Percentiles rank a stretch among this genome's conserved stretches.
phyloP scores from a whole-genome alignment of 2,888 invertebrate species.

The Coremacera marginata region DNA sequence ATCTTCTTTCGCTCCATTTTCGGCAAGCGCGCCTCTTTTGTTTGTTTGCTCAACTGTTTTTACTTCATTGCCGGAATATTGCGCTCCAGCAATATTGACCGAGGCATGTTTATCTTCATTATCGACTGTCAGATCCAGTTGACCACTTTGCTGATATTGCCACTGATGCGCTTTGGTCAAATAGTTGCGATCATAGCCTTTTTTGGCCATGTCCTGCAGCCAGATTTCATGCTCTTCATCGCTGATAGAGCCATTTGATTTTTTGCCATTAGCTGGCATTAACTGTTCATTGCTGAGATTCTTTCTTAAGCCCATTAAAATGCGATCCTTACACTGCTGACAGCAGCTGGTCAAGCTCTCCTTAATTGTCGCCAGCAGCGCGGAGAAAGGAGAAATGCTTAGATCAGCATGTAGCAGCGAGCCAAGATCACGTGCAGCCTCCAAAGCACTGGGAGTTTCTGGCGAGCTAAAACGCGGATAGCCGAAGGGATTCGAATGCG shows the following conservation, averaged over 20 bases:
- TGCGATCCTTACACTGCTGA: slow-evolving; percentile 48
- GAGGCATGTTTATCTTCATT: not conserved
- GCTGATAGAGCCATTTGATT: slow-evolving; percentile 2
- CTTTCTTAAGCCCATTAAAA: slow-evolving; percentile 38
- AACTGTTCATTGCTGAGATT: slow-evolving; percentile 16
- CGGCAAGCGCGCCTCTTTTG: not conserved
- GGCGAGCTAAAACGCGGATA: no score
- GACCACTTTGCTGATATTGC: slow-evolving; percentile 48
- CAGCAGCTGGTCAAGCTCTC: slow-evolving; percentile 50
- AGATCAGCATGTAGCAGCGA: not conserved
- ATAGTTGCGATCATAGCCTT: slow-evolving; percentile 57
- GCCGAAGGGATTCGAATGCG: no score
- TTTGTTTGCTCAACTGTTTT: not conserved
- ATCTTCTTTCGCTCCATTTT: no score
- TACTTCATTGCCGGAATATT: slow-evolving; percentile 9
- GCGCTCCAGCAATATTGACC: not conserved
- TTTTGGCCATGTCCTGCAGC: slow-evolving; percentile 53
- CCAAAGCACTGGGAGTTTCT: no score
- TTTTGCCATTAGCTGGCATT: not conserved
- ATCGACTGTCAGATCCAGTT: slow-evolving; percentile 44
- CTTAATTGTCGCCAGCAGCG: slow-evolving; percentile 44
- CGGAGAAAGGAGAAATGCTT: not conserved
- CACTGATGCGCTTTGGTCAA: slow-evolving; percentile 52
- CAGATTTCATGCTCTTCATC: slow-evolving; percentile 46
- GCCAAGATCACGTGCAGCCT: not conserved